A percentile compares a stretch with the other conserved stretches of the same genome.
These are phyloP conservation scores for Phyllotreta striolata DNA, from an alignment of 2,888 invertebrate genomes.

Conservation along the genomic window DNA sequence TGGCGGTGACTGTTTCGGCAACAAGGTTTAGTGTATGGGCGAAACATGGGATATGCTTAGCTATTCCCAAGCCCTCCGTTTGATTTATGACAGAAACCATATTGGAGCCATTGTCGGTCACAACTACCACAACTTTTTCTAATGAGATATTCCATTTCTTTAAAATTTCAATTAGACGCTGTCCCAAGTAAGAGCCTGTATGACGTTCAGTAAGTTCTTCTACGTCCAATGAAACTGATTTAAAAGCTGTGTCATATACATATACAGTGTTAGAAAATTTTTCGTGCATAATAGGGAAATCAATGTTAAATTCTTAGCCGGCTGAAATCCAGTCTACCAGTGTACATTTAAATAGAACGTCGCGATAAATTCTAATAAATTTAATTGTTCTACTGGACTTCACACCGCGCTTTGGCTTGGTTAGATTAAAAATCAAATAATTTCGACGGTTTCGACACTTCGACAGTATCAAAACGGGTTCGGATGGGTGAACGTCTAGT, in stretches of 20 bases:
- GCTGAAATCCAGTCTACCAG: too few relatives aligned
- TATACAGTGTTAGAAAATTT: too few relatives aligned
- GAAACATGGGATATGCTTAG: conserved; percentile 23
- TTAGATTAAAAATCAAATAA: too few relatives aligned
- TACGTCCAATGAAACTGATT: neutral
- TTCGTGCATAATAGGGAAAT: too few relatives aligned
- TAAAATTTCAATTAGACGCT: conserved; percentile 1
- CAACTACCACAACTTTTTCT: conserved; percentile 15
- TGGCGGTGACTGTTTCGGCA: neutral
- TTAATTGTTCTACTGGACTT: too few relatives aligned
- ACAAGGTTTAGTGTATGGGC: conserved; percentile 14
- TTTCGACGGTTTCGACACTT: too few relatives aligned
- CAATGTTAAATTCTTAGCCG: too few relatives aligned
- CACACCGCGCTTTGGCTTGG: too few relatives aligned
- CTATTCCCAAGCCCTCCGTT: conserved; percentile 17
- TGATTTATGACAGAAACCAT: conserved; percentile 16
- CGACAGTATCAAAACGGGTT: too few relatives aligned
- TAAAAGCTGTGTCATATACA: conserved; percentile 7
- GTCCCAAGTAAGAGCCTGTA: conserved; percentile 9
- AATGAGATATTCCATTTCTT: conserved; percentile 2
- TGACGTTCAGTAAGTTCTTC: conserved; percentile 11
- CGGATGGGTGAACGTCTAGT: too few relatives aligned
- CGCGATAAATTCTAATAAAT: too few relatives aligned
- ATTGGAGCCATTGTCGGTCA: conserved; percentile 15
- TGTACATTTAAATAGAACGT: too few relatives aligned